These are phyloP conservation scores for Myathropa florea DNA, from an alignment of 2,888 invertebrate genomes.

Conservation along the genomic window DNA sequence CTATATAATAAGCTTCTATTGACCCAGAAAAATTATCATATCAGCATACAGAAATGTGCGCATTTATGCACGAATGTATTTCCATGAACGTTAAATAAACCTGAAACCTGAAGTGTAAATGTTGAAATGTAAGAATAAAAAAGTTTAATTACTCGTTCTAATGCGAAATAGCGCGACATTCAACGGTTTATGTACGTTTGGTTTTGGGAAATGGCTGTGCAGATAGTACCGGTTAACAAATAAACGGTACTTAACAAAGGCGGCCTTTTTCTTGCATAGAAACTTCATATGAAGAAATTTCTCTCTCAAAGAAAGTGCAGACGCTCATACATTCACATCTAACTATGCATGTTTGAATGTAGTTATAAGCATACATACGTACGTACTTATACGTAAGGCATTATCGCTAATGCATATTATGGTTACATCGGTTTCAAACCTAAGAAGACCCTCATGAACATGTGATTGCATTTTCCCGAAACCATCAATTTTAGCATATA, in stretches of 20 bases:
- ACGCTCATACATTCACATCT: slow-evolving; percentile 1
- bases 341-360: not conserved
- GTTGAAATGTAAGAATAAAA: slow-evolving; percentile 46
- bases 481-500: slow-evolving; percentile 18
- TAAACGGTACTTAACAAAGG: slow-evolving; percentile 50
- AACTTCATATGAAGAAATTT: slow-evolving; percentile 54
- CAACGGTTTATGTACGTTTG: slow-evolving; percentile 7
- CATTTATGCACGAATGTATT: not conserved
- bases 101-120: not conserved
- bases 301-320: slow-evolving; percentile 66
- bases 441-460: slow-evolving; percentile 13
- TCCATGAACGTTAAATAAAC: slow-evolving; percentile 21
- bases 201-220: slow-evolving; percentile 48
- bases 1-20: slow-evolving; percentile 40
- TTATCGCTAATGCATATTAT: not conserved
- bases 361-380: not conserved
- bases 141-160: slow-evolving; percentile 58
- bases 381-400: not conserved
- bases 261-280: slow-evolving; percentile 39
- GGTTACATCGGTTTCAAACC: not conserved
- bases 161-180: slow-evolving; percentile 29
- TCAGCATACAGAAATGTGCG: not conserved
- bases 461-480: slow-evolving; percentile 17
- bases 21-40: slow-evolving; percentile 49
- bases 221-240: slow-evolving; percentile 55